Evolutionary conservation across 2,888 invertebrate species (phyloP), one percentile per base, ranked within the genome.

Genomic region (Drosophila pegasa): DNA sequence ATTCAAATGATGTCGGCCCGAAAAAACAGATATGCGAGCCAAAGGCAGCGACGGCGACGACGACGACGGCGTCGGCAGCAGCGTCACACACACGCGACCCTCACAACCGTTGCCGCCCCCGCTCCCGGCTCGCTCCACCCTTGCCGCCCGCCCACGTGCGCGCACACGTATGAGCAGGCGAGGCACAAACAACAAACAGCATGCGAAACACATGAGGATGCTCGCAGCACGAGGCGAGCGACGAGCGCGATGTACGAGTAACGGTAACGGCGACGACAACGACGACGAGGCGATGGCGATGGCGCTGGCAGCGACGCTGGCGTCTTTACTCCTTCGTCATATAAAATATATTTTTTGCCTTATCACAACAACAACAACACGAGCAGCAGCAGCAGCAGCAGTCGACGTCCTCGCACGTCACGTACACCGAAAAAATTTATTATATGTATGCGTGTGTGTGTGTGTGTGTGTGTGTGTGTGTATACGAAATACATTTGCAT

Each of bases 1-100:
- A 90, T 90, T 90, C 90, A 88, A 91, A 88, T 89, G 89, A 91
- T 89, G 89, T 89, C 80, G 83, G 87, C 83, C 89, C 85, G 80
- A 90, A 90, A 90, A 90, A 89, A 90, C 85, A 85, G 86, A 80
- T 78, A 81, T 81, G 83, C 78, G 71, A 82, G 61, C 55, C 55
- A 71, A 71, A 66, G 40, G 52, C 72, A 60, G 59, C 80, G 38
- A 58, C 65, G 55, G 57, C 59, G 25, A 33, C 33, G 2, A 20
- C 31, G 18, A 14, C 40, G 41, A 48, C 75, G 60, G 41, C 78
- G 50, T 38, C 62, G 65, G 63, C 78, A 68, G 76, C 64, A 74
- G 66, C 84, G 69, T 71, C 72, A 76, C 67, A 80, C 76, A 78
- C 84, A 75, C 84, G 75, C 72, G 76, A 37, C 66, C 69, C 64